These are phyloP conservation scores for Centropus unirufus DNA, from an alignment of 2,113 vertebrate genomes.

Conservation along the genomic window DNA sequence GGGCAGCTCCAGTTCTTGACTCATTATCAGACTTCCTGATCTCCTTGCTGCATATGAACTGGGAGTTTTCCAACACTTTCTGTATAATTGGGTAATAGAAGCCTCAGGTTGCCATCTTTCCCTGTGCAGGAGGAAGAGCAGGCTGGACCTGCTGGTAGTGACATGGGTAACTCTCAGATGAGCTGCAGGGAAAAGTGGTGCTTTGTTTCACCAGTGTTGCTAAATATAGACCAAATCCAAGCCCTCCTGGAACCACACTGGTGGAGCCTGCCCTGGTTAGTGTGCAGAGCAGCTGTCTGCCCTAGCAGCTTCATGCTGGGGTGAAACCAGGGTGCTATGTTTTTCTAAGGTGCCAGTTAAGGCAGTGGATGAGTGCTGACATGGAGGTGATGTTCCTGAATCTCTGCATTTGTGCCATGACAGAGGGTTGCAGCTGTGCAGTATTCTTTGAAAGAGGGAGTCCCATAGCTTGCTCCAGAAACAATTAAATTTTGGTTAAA, in stretches of 20 bases:
- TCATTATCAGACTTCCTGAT: slow-evolving; percentile 49
- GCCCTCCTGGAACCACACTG: not conserved
- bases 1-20: slow-evolving; percentile 28
- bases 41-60: not conserved
- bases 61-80: not conserved
- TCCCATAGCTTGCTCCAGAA: not conserved
- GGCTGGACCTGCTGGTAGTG: not conserved
- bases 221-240: not conserved
- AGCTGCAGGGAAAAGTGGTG: not conserved
- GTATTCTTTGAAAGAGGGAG: not conserved
- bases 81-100: not conserved
- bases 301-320: accelerated
- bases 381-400: not conserved
- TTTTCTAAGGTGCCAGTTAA: not conserved
- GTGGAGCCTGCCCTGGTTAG: not conserved
- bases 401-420: not conserved
- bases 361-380: not conserved
- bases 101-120: not conserved
- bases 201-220: not conserved
- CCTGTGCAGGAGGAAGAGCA: not conserved
- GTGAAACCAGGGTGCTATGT: accelerated
- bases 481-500: not conserved
- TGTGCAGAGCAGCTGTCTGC: not conserved
- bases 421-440: not conserved
- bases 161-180: accelerated